Conservation (phyloP, 2,888 invertebrate species). For the Eupithecia abbreviata region DNA sequence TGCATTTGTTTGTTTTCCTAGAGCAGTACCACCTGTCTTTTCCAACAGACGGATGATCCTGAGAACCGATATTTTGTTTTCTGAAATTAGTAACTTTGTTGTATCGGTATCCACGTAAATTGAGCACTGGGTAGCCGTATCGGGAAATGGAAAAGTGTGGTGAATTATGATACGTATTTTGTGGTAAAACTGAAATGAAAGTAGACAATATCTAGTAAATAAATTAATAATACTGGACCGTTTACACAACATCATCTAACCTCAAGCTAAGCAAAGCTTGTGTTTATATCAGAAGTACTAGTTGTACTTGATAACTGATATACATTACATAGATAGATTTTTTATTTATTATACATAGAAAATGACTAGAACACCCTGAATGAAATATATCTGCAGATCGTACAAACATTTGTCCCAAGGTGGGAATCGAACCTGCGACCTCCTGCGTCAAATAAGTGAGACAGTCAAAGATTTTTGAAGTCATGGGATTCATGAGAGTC, state of each 20-base stretch:
- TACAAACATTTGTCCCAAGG: too few species aligned
- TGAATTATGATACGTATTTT: background rate
- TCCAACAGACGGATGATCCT: background rate
- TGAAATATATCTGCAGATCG: too few species aligned
- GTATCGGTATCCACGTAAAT: slow-evolving; percentile 1
- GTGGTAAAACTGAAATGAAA: background rate
- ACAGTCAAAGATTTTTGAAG: background rate
- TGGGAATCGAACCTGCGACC: too few species aligned
- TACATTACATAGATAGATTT: too few species aligned
- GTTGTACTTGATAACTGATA: too few species aligned
- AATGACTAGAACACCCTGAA: too few species aligned
- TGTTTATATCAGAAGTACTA: too few species aligned
- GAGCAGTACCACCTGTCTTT: slow-evolving; percentile 3
- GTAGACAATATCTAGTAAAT: background rate
- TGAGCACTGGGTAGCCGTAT: background rate
- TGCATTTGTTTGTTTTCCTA: background rate
- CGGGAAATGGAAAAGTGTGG: background rate
- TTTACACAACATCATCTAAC: background rate
- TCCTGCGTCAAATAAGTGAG: too few species aligned
- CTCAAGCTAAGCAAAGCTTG: background rate
- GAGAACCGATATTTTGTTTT: background rate
- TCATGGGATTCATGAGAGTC: background rate
- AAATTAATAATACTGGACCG: background rate
- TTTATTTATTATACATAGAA: too few species aligned
- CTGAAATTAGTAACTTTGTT: background rate